Evolutionary conservation across 2,113 vertebrate species (phyloP), one percentile per base, ranked within the genome.

Genomic region (Daubentonia madagascariensis): DNA sequence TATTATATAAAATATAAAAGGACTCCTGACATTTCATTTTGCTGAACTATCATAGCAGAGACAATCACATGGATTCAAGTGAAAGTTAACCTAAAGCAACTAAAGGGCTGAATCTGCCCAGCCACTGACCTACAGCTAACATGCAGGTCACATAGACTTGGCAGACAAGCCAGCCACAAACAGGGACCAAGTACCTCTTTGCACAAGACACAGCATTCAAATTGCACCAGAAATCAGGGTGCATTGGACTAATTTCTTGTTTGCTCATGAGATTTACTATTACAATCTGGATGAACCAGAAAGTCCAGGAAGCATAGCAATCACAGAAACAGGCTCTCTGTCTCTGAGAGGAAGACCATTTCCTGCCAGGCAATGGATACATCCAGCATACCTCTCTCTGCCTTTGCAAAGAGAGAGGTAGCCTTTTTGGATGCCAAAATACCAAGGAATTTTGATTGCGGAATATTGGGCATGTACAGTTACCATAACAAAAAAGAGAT

Each of bases 201-300:
- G 4, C 8, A 22, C 32, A 76, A 23, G 3, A 1, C 18, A 8
- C 0, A 2, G 5, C 14, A 10, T 22, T 79, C 73, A 14, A 32
- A 40, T 0, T 30, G 25, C 86, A 45, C 35, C 2, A 2, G 37
- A 86, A 83, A 28, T 67, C 30, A 4, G 40, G 18, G 35, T 30
- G 32, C 17, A 2, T 9, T 14, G 5, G 11, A 14, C 35, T 17
- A n/a, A 85, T 43, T 70, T 43, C 78, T 86, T 80, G 52, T 43
- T 83, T 92, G 45, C 35, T 20, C 17, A 3, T n/a, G 75, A 48
- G 20, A n/a, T 87, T 89, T 37, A 25, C 40, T 25, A 10, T 25
- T 72, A 25, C 48, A 9, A 35, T 23, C 45, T 59, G 20, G 40
- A 48, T 22, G 28, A 30, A 76, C 3, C 23, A 73, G 83, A 85